Evolutionary conservation across 2,888 invertebrate species (phyloP), one percentile per base, ranked within the genome.

Genomic region (Thelaira solivaga): DNA sequence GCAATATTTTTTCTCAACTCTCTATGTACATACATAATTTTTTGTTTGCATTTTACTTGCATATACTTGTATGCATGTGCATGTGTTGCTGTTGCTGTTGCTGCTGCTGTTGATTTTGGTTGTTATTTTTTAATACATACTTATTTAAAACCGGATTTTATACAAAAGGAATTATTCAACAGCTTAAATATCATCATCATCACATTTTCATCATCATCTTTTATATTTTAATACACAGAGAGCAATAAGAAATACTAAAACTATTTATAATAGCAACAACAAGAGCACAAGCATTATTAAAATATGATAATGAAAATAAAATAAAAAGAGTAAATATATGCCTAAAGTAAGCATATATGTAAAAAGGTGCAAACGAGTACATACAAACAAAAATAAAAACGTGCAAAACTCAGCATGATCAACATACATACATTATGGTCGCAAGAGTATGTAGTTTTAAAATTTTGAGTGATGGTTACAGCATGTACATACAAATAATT

Each of bases 101-200:
- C 43, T 34, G 62, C 34, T 68, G 41, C 51, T 34, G 43, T 51
- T 51, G 13, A 49, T 24, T 22, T 43, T 10, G n/a, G n/a, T n/a
- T 36, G 26, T 34, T 22, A 13, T 55, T 16, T 29, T 45, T 62
- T 45, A 34, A 39, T 61, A 34, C 31, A 24, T 11, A 13, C 7
- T n/a, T 34, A 8, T 41, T 49, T 55, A 78, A 77, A 78, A 78
- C 78, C 78, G 78, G 78, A 78, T 78, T 78, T 64, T 78, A 31
- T 67, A 36, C 53, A 53, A 78, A 78, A 71, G 65, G 74, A 78
- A 78, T 78, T 74, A 78, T 78, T 78, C 78, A 78, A 74, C 76
- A 75, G 75, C 49, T 79, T 67, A 74, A 71, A 78, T 69, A 74
- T 69, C 78, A 71, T 61, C 73, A 45, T 64, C 6, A 57, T 64